Conservation (phyloP, 2,113 vertebrate genomes). For the Myrmecophaga tridactyla region DNA sequence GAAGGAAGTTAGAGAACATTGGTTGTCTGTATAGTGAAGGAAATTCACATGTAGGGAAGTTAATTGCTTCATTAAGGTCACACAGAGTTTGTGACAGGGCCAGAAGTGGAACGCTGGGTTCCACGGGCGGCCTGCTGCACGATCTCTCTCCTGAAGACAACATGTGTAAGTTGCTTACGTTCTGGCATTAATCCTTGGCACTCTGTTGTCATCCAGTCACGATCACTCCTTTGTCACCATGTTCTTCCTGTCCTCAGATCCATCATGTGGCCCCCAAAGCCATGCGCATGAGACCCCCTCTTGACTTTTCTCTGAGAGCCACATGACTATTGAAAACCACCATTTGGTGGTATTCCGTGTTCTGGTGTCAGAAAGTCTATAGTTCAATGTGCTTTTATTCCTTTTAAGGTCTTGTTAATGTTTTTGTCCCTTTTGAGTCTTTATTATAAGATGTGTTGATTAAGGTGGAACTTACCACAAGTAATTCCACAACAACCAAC, state of each 20-base stretch:
- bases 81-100: neutral
- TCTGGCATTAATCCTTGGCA: neutral
- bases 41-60: neutral
- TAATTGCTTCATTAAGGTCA: neutral
- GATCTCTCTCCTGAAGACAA: neutral
- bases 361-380: neutral
- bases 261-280: neutral
- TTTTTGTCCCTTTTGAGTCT: neutral
- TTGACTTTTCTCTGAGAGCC: neutral
- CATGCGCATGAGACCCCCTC: neutral
- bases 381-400: neutral
- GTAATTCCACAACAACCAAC: neutral
- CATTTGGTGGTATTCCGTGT: neutral
- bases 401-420: neutral
- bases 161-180: neutral
- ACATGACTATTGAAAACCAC: neutral
- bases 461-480: neutral
- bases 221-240: neutral
- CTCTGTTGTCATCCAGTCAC: neutral
- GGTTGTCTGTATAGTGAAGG: neutral
- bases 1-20: neutral
- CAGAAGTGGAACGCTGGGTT: neutral
- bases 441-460: neutral
- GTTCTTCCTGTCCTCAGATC: neutral
- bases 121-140: neutral